phyloP scores from a whole-genome alignment of 1,140 invertebrate species.

The Cotesia chilonis region DNA sequence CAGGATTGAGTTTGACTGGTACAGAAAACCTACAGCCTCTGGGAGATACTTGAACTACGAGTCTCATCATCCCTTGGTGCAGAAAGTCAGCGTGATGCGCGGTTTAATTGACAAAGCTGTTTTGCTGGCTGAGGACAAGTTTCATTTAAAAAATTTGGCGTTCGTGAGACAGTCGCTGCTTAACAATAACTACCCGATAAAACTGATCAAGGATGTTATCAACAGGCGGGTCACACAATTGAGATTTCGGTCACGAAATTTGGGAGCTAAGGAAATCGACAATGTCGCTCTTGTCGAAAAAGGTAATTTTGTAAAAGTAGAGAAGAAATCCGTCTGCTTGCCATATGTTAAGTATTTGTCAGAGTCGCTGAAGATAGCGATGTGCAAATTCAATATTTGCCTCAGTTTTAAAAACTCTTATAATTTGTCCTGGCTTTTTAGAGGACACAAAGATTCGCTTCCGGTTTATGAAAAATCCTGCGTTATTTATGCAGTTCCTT shows the following conservation, averaged over 20 bases:
- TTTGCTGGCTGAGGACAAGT: slow-evolving; percentile 13
- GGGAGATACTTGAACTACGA: slow-evolving; percentile 31
- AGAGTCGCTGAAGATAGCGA: neutral
- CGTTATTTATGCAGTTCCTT: slow-evolving; percentile 25
- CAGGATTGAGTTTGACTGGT: slow-evolving; percentile 31
- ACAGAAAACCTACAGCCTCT: slow-evolving; percentile 28
- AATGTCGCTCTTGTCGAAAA: neutral
- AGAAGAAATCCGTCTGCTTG: neutral
- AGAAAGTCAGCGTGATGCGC: slow-evolving; percentile 22
- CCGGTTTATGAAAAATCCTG: neutral
- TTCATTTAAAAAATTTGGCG: slow-evolving; percentile 23
- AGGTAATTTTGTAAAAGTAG: neutral
- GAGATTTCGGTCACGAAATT: neutral
- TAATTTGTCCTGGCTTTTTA: slow-evolving; percentile 25
- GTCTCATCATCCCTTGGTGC: slow-evolving; percentile 23
- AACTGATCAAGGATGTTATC: neutral
- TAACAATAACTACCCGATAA: slow-evolving; percentile 27
- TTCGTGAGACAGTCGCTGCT: neutral
- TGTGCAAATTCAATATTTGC: slow-evolving; percentile 13
- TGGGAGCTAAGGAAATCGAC: neutral
- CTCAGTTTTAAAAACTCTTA: slow-evolving; percentile 19
- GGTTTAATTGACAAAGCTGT: slow-evolving; percentile 30
- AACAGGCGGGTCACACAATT: neutral
- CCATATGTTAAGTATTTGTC: slow-evolving; percentile 29
- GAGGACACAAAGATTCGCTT: slow-evolving; percentile 25